These are phyloP conservation scores for Dicentrarchus labrax DNA, from an alignment of 2,113 vertebrate genomes.

Conservation along the genomic window DNA sequence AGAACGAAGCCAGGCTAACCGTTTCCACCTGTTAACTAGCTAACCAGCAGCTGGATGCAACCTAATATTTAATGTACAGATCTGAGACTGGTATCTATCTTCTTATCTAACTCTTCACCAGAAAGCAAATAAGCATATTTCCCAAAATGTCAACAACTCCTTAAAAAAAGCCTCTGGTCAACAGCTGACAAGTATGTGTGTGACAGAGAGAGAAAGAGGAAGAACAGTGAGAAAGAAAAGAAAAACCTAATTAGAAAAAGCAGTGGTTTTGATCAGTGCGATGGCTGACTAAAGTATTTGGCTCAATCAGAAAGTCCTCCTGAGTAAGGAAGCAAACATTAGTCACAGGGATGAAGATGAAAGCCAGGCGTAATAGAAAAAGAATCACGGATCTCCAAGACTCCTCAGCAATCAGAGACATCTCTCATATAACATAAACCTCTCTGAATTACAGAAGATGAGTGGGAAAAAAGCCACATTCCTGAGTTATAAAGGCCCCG, in stretches of 20 bases:
- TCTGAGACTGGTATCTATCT: not conserved
- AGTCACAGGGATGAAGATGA: slow-evolving; percentile 71
- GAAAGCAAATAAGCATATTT: too few relatives aligned
- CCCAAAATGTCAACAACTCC: not conserved
- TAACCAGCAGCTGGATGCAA: not conserved
- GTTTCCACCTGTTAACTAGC: too few relatives aligned
- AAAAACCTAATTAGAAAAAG: slow-evolving; percentile 15
- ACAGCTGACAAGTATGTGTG: not conserved
- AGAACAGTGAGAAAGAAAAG: not conserved
- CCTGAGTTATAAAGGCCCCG: slow-evolving; percentile 25
- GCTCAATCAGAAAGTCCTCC: slow-evolving; percentile 38
- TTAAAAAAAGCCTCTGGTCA: not conserved
- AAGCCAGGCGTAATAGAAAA: slow-evolving; percentile 68
- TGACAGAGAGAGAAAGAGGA: not conserved
- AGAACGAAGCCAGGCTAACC: too few relatives aligned
- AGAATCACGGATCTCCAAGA: slow-evolving; percentile 52
- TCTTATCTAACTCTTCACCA: too few relatives aligned
- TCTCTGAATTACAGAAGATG: slow-evolving; percentile 48
- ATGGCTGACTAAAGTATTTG: slow-evolving; percentile 33
- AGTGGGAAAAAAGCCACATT: slow-evolving; percentile 47
- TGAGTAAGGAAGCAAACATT: slow-evolving; percentile 63
- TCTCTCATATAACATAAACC: slow-evolving; percentile 58
- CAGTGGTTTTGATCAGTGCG: slow-evolving; percentile 29
- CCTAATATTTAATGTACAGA: not conserved
- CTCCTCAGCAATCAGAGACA: slow-evolving; percentile 57